Evolutionary conservation across 1,140 invertebrate genomes (phyloP).

Genomic region (Atta cephalotes): DNA sequence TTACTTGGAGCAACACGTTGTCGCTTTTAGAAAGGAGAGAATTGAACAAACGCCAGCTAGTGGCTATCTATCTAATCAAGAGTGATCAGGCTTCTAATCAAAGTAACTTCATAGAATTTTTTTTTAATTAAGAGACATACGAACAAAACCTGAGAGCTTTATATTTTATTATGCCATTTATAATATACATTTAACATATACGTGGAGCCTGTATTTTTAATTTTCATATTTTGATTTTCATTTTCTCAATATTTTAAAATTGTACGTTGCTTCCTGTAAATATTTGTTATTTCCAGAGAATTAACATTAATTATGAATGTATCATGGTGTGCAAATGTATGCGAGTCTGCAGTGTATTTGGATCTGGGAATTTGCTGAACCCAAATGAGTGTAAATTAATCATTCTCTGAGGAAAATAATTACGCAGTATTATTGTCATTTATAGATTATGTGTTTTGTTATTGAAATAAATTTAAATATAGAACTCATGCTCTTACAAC

Average conservation of each 20-base stretch:
- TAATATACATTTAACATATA: no score
- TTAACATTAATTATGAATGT: neutral
- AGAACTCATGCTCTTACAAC: neutral
- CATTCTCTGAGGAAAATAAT: neutral
- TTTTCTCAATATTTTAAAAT: neutral
- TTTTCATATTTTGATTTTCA: neutral
- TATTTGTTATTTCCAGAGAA: neutral
- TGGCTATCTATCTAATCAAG: slow-evolving; percentile 20
- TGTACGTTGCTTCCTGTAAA: neutral
- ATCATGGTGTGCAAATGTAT: neutral
- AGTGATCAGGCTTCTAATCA: slow-evolving; percentile 23
- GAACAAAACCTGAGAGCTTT: neutral
- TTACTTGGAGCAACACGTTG: neutral
- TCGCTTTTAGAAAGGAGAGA: slow-evolving; percentile 35
- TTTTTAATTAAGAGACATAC: neutral
- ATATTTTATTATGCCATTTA: neutral
- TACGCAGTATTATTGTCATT: neutral
- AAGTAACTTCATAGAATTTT: slow-evolving; percentile 37
- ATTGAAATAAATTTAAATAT: slow-evolving; percentile 38
- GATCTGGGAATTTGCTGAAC: neutral
- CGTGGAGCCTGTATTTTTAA: neutral
- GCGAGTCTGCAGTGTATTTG: neutral
- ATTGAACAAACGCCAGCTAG: neutral
- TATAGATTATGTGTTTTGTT: neutral
- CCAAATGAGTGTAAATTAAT: neutral